A percentile compares a stretch with the other conserved stretches of the same genome.
Evolutionary conservation across 2,888 invertebrate genomes (phyloP).

Genomic region (Lasioglossum vierecki): DNA sequence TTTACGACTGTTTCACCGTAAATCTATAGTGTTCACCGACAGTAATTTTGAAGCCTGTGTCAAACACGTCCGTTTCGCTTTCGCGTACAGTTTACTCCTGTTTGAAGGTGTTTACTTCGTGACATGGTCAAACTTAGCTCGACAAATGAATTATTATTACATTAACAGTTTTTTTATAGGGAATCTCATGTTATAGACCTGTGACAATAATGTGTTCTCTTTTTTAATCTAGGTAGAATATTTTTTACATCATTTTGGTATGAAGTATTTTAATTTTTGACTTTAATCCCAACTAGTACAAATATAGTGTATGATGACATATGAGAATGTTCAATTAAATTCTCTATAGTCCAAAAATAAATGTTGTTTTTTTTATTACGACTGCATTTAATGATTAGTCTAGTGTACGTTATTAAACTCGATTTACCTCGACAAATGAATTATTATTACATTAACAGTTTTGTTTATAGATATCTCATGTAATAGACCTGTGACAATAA

Average conservation of each 20-base stretch:
- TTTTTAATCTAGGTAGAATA: background rate
- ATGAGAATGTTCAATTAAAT: background rate
- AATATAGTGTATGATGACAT: background rate
- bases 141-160: background rate
- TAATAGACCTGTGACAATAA: background rate
- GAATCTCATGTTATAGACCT: background rate
- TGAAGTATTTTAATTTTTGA: background rate
- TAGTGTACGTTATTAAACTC: too few species aligned
- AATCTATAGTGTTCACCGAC: background rate
- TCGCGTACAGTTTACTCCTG: background rate
- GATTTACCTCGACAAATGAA: background rate
- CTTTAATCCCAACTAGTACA: background rate
- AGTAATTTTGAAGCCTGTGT: background rate
- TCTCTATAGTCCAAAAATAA: background rate
- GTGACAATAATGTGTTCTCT: background rate
- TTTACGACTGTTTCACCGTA: constrained; percentile 4
- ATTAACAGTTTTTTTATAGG: background rate
- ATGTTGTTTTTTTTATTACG: background rate
- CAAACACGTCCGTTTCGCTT: background rate
- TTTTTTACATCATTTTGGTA: background rate
- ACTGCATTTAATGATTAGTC: background rate
- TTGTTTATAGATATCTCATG: background rate
- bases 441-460: background rate
- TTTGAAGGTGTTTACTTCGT: background rate
- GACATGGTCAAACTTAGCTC: background rate